Evolutionary conservation across 1,140 invertebrate genomes (phyloP).

Genomic region (Trigoniulus corallinus): DNA sequence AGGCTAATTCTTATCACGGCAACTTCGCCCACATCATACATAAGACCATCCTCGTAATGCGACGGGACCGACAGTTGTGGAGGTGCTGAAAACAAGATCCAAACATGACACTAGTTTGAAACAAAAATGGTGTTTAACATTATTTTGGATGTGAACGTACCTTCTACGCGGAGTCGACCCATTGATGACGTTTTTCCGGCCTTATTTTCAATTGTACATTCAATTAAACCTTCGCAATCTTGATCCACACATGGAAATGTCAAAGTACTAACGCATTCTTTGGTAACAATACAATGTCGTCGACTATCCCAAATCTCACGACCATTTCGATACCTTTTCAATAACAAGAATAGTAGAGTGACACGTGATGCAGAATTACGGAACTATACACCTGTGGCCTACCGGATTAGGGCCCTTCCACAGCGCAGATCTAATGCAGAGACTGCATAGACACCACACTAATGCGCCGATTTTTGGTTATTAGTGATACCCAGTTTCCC

Average conservation of each 20-base stretch:
- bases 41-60: conserved; percentile 67
- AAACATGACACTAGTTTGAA: conserved; percentile 1
- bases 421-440: too few species aligned
- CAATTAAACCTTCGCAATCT: conserved; percentile 17
- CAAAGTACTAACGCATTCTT: conserved; percentile 1
- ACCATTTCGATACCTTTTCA: conserved; percentile 35
- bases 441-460: too few species aligned
- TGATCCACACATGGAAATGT: conserved; percentile 18
- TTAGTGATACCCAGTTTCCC: too few species aligned
- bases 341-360: background rate
- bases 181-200: background rate
- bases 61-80: conserved; percentile 57
- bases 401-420: too few species aligned
- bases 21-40: conserved; percentile 74
- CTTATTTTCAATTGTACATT: conserved; percentile 8
- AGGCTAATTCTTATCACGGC: conserved; percentile 75
- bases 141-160: background rate
- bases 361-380: too few species aligned
- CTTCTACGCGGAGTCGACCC: background rate
- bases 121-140: conserved; percentile 1
- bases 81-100: conserved; percentile 35
- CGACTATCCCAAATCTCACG: conserved; percentile 13
- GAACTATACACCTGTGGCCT: too few species aligned
- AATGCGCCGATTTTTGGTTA: too few species aligned
- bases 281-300: background rate